Evolutionary conservation across 2,113 vertebrate genomes (phyloP).

Genomic region (Natator depressus): DNA sequence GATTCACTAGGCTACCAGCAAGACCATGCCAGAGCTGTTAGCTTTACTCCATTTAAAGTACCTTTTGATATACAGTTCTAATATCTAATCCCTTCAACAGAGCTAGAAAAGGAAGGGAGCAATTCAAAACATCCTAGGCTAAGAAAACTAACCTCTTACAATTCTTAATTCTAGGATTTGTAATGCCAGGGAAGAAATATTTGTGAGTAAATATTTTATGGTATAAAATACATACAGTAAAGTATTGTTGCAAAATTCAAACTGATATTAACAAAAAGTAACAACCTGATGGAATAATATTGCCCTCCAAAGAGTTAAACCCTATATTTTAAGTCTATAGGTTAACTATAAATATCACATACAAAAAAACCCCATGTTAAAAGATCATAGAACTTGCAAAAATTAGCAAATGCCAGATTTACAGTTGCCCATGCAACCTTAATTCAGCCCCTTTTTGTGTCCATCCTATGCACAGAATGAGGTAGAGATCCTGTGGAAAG

Average conservation of each 20-base stretch:
- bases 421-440: too few relatives aligned
- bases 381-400: too few relatives aligned
- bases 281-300: not conserved
- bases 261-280: not conserved
- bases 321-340: not conserved
- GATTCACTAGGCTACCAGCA: too few relatives aligned
- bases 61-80: not conserved
- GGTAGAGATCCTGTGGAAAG: too few relatives aligned
- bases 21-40: not conserved
- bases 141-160: not conserved
- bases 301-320: not conserved
- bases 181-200: not conserved
- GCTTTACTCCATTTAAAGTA: not conserved
- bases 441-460: too few relatives aligned
- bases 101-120: not conserved
- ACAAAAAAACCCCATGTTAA: not conserved
- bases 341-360: not conserved
- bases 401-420: too few relatives aligned
- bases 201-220: accelerated
- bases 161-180: not conserved
- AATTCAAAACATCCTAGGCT: accelerated
- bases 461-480: not conserved
- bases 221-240: conserved; percentile 16
- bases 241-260: not conserved
- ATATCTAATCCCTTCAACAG: not conserved